Evolutionary conservation across 2,113 vertebrate species (phyloP).

Genomic region (Solea solea): DNA sequence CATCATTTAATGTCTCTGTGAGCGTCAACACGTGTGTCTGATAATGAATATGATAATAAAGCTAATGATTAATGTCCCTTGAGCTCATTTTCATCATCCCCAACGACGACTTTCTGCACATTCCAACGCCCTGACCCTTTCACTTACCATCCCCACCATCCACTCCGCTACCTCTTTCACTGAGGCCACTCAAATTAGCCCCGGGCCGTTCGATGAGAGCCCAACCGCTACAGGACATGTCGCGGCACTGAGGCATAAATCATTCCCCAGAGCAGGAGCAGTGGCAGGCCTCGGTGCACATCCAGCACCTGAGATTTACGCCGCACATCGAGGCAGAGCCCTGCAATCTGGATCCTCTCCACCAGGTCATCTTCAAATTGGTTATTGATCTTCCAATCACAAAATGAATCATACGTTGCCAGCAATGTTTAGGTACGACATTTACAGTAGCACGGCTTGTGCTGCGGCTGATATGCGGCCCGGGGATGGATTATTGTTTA

Average conservation of each 20-base stretch:
- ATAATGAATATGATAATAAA: conserved; percentile 26
- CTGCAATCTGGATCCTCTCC: conserved; percentile 65
- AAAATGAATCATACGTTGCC: conserved; percentile 78
- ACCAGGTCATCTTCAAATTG: conserved; percentile 79
- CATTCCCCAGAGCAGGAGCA: conserved; percentile 51
- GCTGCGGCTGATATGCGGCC: conserved; percentile 48
- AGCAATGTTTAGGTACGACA: conserved; percentile 56
- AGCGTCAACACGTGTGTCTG: background rate
- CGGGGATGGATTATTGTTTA: conserved; percentile 61
- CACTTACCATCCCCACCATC: conserved; percentile 36
- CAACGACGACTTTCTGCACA: conserved; percentile 21
- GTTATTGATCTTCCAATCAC: conserved; percentile 81
- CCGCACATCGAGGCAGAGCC: conserved; percentile 58
- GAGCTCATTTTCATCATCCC: background rate
- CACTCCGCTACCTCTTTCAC: conserved; percentile 21
- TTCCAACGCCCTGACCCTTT: conserved; percentile 36
- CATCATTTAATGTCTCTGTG: background rate
- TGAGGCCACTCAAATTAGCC: conserved; percentile 67
- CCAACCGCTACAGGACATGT: conserved; percentile 39
- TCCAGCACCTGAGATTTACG: conserved; percentile 72
- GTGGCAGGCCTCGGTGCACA: conserved; percentile 55
- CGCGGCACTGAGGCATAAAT: conserved; percentile 65
- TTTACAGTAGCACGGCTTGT: conserved; percentile 63
- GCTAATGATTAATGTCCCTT: conserved; percentile 19
- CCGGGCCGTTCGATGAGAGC: conserved; percentile 36